phyloP scores from a whole-genome alignment of 2,888 invertebrate genomes.

The Apamea epomidion region DNA sequence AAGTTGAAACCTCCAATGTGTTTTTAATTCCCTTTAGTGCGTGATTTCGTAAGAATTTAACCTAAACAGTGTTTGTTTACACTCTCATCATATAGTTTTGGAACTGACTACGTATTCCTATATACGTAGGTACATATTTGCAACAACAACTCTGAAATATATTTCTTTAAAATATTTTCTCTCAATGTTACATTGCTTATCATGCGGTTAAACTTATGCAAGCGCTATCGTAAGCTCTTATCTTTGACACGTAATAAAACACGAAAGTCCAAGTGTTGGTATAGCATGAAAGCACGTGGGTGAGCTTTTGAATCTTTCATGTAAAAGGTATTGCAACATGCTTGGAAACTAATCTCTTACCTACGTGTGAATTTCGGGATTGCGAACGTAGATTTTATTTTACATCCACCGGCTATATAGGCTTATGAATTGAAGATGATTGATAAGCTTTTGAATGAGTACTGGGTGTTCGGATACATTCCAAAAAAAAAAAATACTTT shows the following conservation, averaged over 20 bases:
- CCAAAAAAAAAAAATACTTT: background rate
- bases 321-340: conserved; percentile 1
- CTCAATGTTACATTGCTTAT: background rate
- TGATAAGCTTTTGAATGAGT: conserved; percentile 5
- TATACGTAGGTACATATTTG: background rate
- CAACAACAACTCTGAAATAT: background rate
- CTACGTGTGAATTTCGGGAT: background rate
- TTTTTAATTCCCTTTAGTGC: background rate
- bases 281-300: conserved; percentile 15
- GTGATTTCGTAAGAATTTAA: too few species aligned
- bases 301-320: conserved; percentile 11
- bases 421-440: background rate
- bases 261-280: conserved; percentile 25
- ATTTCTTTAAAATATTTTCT: conserved; percentile 13
- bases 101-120: background rate
- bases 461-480: background rate
- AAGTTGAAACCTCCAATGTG: background rate
- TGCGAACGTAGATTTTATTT: background rate
- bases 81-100: background rate
- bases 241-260: conserved; percentile 43
- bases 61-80: too few species aligned
- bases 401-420: background rate
- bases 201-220: background rate
- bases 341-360: conserved; percentile 4
- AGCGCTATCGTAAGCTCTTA: conserved; percentile 24